phyloP scores from a whole-genome alignment of 1,140 invertebrate species.

The Drosophila nebulosa region DNA sequence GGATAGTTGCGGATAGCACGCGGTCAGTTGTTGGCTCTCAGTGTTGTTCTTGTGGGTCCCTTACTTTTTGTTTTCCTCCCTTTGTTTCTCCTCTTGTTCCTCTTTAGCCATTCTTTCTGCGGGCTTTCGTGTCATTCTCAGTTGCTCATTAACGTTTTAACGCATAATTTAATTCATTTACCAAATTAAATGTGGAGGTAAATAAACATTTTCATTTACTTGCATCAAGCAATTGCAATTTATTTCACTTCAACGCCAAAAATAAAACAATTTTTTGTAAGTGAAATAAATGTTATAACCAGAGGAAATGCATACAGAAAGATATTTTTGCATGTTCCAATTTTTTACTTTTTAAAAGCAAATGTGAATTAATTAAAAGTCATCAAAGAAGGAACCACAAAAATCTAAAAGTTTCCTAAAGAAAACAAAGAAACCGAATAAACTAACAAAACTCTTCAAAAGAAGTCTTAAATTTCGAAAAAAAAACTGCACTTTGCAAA shows the following conservation, averaged over 20 bases:
- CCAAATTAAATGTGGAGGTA: slow-evolving; percentile 21
- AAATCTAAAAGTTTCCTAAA: too few relatives aligned
- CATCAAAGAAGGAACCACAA: too few relatives aligned
- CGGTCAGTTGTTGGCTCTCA: slow-evolving; percentile 57
- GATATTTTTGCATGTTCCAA: too few relatives aligned
- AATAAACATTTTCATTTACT: slow-evolving; percentile 10
- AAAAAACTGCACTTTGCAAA: too few relatives aligned
- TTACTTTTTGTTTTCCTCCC: not conserved
- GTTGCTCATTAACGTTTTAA: slow-evolving; percentile 64
- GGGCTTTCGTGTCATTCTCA: not conserved
- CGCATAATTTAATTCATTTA: slow-evolving; percentile 56
- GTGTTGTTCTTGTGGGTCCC: slow-evolving; percentile 31
- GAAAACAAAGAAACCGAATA: too few relatives aligned
- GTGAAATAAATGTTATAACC: not conserved
- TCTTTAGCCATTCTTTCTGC: not conserved
- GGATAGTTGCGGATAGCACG: slow-evolving; percentile 69
- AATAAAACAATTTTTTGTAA: not conserved
- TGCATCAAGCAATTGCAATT: not conserved
- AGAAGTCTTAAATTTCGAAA: too few relatives aligned
- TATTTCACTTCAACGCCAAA: not conserved
- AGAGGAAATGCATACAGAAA: not conserved
- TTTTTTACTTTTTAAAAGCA: too few relatives aligned
- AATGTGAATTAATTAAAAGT: too few relatives aligned
- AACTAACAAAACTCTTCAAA: too few relatives aligned
- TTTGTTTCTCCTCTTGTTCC: not conserved